Conservation (phyloP, 2,113 vertebrate genomes). For the Cyprinodon brontotheroides region DNA sequence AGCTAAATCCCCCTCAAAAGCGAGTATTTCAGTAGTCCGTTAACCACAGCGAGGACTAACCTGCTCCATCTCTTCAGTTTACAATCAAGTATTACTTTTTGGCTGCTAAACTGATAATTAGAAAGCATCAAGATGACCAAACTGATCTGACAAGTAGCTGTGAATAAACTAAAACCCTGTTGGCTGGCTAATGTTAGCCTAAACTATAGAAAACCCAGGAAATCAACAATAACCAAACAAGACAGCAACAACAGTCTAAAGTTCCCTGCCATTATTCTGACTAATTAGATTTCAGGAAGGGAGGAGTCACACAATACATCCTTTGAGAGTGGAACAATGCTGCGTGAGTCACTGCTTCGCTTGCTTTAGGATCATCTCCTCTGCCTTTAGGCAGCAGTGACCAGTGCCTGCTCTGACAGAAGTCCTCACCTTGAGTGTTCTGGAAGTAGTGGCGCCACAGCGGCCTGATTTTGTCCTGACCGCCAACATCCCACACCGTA, state of each 20-base stretch:
- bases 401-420: background rate
- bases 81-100: too few relatives aligned
- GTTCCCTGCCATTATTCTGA: background rate
- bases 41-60: background rate
- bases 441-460: slow-evolving; percentile 99
- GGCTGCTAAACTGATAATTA: too few relatives aligned
- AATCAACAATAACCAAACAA: too few relatives aligned
- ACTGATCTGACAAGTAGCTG: too few relatives aligned
- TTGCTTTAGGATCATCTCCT: slow-evolving; percentile 24
- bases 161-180: too few relatives aligned
- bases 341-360: slow-evolving; percentile 33
- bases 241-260: background rate
- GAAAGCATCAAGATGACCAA: background rate
- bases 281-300: slow-evolving; percentile 29
- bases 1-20: background rate
- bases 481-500: slow-evolving; percentile 98
- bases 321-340: slow-evolving; percentile 42
- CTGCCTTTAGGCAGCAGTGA: slow-evolving; percentile 36
- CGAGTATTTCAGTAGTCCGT: background rate
- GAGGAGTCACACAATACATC: slow-evolving; percentile 26
- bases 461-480: slow-evolving; percentile 98
- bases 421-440: slow-evolving; percentile 93
- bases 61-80: too few relatives aligned
- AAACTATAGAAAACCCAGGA: too few relatives aligned
- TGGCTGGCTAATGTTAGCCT: too few relatives aligned